Base-by-base conservation (phyloP, 1,140 invertebrate species). In the Ostrea edulis region DNA sequence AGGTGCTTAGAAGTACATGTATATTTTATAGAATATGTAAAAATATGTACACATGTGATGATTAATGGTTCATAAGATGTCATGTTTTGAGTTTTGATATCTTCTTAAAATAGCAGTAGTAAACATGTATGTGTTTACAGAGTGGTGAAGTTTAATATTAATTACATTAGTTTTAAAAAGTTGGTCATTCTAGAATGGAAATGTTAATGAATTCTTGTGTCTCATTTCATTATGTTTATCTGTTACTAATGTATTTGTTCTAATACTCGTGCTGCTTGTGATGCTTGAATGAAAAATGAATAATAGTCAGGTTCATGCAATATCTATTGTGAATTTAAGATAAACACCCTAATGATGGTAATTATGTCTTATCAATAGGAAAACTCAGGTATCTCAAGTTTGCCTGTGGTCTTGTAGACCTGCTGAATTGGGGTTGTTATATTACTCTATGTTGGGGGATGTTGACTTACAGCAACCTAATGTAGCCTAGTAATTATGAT, bases 281-380 rank as follows among this genome's bases (percentile, higher is more conserved):
- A 17, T 29, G 9, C 8, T 25, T 71, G 29, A 20, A n/a, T 62
- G 58, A 25, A 71, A 35, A 29, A 25, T 71, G 22, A 71, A 71
- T 25, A 71, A 29, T 71, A 71, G 25, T 71, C 25, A 71, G 68
- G 68, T 71, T 71, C 25, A 71, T 25, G 22, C 8, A 71, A 29
- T 14, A 29, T 71, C 25, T 25, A 71, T 71, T 71, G 25, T 71
- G 12, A 71, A 44, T 44, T 44, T 44, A 71, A 71, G 68, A 71
- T 71, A 71, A 71, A 71, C 25, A 71, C 25, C 29, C 12, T 35
- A 71, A 71, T 71, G 22, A 71, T 71, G 68, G 68, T 71, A 35
- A 71, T 71, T 71, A 71, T 71, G 25, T 71, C 2, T 71, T 71
- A 71, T 71, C 68, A 71, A 9, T 71, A 35, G 68, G 29, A 29